Evolutionary conservation across 2,797 vertebrate genomes (phyloP), one percentile per base, ranked within the genome.

Genomic region (Poecilia picta): DNA sequence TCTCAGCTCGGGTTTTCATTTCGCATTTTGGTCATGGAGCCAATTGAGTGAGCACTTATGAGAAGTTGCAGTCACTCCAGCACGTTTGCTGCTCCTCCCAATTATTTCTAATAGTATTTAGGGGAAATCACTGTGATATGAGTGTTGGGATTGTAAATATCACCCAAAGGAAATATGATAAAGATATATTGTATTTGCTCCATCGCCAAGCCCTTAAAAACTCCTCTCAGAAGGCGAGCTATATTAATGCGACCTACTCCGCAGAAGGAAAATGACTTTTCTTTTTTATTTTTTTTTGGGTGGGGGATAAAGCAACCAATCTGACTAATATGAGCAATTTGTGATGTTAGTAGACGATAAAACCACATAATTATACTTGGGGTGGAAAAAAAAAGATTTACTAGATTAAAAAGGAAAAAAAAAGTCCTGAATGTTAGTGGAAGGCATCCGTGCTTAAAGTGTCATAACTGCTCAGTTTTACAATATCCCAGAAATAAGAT

Each of bases 101-200:
- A 94, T 95, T 90, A 92, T 93, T 93, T 91, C 79, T 93, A 94
- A 94, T 92, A 89, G 92, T 88, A 91, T 92, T 93, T 92, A 91
- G 82, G 81, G 81, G 68, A 87, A 91, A 92, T 91, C 80, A 85
- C 87, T 86, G 82, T 90, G 89, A 92, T 93, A 91, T 93, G 91
- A 94, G 91, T 92, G 92, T 91, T 91, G 87, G 92, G 90, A 93
- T 91, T 91, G 91, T 93, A 93, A 91, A 94, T 92, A 91, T 92
- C 85, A 92, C 92, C 93, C 91, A 91, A 74, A 93, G 91, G 92
- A 95, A 94, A 94, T 89, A 90, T 92, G 84, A 91, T 92, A 89
- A 91, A 92, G 89, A 91, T 81, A 79, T 86, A 90, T 91, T 90
- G 88, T 84, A 89, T 94, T 93, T 92, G 84, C 86, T 89, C 81